Conservation (phyloP, 2,797 vertebrate species). For the Syngnathus rostellatus region DNA sequence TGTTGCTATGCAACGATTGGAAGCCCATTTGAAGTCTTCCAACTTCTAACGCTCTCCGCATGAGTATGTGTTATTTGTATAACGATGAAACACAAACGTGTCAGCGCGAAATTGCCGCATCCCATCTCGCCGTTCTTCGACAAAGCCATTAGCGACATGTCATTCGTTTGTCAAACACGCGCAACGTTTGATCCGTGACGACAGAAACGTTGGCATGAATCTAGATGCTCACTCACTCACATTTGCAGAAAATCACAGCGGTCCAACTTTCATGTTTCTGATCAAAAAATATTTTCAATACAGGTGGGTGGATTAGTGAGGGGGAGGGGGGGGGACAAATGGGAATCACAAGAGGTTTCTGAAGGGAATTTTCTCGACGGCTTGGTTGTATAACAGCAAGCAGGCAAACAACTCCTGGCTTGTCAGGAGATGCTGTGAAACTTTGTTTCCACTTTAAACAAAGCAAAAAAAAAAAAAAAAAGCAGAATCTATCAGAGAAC, state of each 20-base stretch:
- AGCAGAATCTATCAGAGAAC: slow-evolving; percentile 5
- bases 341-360: slow-evolving; percentile 19
- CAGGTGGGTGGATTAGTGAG: not conserved
- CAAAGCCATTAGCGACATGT: not conserved
- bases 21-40: slow-evolving; percentile 25
- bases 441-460: not conserved
- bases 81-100: slow-evolving; percentile 15
- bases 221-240: slow-evolving; percentile 6
- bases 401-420: slow-evolving; percentile 7
- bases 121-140: not conserved
- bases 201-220: slow-evolving; percentile 11
- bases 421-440: slow-evolving; percentile 10
- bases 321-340: slow-evolving; percentile 1
- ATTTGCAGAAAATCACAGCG: slow-evolving; percentile 14
- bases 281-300: slow-evolving; percentile 25
- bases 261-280: slow-evolving; percentile 17
- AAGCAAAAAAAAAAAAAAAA: not conserved
- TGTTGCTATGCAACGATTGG: slow-evolving; percentile 51
- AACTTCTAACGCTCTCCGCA: slow-evolving; percentile 4
- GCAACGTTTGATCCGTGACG: slow-evolving; percentile 6
- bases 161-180: slow-evolving; percentile 7
- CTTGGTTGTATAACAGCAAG: slow-evolving; percentile 20
- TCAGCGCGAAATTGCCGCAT: not conserved
- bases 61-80: slow-evolving; percentile 11
- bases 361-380: slow-evolving; percentile 13